Evolutionary conservation across 2,797 vertebrate species (phyloP).

Genomic region (Antrozous pallidus): DNA sequence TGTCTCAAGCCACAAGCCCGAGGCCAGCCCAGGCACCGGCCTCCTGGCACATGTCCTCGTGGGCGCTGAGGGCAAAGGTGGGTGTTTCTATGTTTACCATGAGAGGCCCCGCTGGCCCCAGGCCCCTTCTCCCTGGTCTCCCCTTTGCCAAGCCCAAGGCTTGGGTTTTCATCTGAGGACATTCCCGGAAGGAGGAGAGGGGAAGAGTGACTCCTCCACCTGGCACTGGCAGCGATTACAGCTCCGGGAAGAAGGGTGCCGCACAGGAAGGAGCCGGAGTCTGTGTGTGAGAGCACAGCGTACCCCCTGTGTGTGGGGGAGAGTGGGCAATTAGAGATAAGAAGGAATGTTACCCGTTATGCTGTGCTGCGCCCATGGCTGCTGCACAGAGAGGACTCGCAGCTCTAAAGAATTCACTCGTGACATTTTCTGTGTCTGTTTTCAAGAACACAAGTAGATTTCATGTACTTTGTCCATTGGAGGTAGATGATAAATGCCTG

Average conservation of each 20-base stretch:
- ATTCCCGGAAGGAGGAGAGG: constrained; percentile 53
- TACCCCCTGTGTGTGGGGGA: not conserved
- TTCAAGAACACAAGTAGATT: not conserved
- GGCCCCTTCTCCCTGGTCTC: constrained; percentile 33
- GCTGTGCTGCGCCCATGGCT: not conserved
- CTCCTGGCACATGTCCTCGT: constrained; percentile 60
- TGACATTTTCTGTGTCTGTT: not conserved
- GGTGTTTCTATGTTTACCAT: constrained; percentile 34
- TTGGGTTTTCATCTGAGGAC: not conserved
- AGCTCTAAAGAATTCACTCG: constrained; percentile 16
- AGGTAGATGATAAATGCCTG: not conserved
- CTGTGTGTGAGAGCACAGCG: constrained; percentile 8
- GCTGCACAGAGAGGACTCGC: not conserved
- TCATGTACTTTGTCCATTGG: not conserved
- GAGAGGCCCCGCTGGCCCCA: not conserved
- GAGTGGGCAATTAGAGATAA: not conserved
- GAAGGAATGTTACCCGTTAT: not conserved
- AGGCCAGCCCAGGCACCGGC: not conserved
- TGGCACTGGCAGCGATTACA: constrained; percentile 25
- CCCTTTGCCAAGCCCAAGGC: not conserved
- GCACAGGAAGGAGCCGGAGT: constrained; percentile 53
- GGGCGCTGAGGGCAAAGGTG: constrained; percentile 36
- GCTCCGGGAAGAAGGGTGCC: not conserved
- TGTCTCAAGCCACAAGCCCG: constrained; percentile 50
- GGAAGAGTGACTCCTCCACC: not conserved